phyloP scores from a whole-genome alignment of 30 jellyfish, hydroid and myxozoan species.

The Cassiopea xamachana region DNA sequence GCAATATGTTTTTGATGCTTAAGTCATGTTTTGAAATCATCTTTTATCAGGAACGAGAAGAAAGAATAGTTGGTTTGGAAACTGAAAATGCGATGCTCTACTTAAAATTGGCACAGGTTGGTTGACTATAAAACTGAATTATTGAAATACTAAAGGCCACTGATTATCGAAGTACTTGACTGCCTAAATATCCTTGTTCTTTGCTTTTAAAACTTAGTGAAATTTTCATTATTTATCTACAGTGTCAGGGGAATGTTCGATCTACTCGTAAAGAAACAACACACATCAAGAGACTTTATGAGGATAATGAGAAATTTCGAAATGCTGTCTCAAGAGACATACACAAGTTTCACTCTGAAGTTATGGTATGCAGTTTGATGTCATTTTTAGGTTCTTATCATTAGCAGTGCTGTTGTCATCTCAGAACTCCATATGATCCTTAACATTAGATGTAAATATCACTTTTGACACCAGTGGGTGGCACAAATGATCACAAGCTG shows the following conservation, averaged over 20 bases:
- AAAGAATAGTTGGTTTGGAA: constrained; percentile 85
- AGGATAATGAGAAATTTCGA: constrained; percentile 72
- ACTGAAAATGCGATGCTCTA: constrained; percentile 96
- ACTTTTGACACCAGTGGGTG: no score
- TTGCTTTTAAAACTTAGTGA: no score
- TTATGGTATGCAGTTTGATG: constrained; percentile 34
- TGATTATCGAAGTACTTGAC: not conserved
- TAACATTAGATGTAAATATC: no score
- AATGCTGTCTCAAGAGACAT: constrained; percentile 24
- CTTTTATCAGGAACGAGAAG: constrained; percentile 79
- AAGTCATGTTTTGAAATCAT: no score
- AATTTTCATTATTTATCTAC: not conserved
- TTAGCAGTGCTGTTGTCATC: not conserved
- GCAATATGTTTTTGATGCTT: no score
- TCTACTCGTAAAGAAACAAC: constrained; percentile 74
- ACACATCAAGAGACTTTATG: constrained; percentile 67
- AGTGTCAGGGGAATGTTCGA: constrained; percentile 79
- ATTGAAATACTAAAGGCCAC: no score
- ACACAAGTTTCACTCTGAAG: constrained; percentile 24
- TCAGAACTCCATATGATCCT: no score
- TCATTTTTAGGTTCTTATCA: not conserved
- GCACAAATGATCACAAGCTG: no score
- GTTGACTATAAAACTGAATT: not conserved
- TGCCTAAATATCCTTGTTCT: not conserved
- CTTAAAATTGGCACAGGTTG: constrained; percentile 89